Percentiles rank a stretch among this genome's conserved stretches.
Evolutionary conservation across 2,113 vertebrate genomes (phyloP).

Genomic region (Monopterus albus): DNA sequence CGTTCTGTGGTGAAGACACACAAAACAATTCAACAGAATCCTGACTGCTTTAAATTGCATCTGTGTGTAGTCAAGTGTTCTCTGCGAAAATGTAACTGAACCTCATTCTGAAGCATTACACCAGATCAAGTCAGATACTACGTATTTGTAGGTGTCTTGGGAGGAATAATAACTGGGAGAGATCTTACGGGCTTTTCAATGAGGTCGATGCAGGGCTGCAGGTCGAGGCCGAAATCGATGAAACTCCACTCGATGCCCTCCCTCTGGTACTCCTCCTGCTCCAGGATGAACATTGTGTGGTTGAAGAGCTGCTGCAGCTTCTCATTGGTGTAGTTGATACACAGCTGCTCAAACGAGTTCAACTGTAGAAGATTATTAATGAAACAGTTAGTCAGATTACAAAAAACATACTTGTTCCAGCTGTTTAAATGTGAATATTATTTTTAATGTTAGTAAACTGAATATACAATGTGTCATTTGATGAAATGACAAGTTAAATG

Average conservation of each 20-base stretch:
- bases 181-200: conserved; percentile 92
- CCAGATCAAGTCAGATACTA: not conserved
- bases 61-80: not conserved
- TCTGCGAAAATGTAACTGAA: not conserved
- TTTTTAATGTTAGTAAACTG: too few species aligned
- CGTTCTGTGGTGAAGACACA: conserved; percentile 79
- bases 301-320: conserved; percentile 99
- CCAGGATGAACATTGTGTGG: conserved; percentile 99
- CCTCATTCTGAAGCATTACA: not conserved
- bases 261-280: conserved; percentile 98
- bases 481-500: too few species aligned
- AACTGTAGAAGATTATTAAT: conserved; percentile 76
- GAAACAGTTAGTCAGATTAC: too few species aligned
- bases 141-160: not conserved
- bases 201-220: conserved; percentile 97
- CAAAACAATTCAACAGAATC: conserved; percentile 4
- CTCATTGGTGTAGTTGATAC: conserved; percentile 99
- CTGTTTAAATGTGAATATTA: too few species aligned
- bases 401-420: too few species aligned
- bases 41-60: not conserved
- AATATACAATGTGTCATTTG: too few species aligned
- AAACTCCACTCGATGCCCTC: conserved; percentile 99
- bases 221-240: conserved; percentile 97
- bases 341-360: conserved; percentile 99
- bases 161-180: not conserved